Evolutionary conservation across 2,888 invertebrate species (phyloP).

Genomic region (Archips crataeganus): DNA sequence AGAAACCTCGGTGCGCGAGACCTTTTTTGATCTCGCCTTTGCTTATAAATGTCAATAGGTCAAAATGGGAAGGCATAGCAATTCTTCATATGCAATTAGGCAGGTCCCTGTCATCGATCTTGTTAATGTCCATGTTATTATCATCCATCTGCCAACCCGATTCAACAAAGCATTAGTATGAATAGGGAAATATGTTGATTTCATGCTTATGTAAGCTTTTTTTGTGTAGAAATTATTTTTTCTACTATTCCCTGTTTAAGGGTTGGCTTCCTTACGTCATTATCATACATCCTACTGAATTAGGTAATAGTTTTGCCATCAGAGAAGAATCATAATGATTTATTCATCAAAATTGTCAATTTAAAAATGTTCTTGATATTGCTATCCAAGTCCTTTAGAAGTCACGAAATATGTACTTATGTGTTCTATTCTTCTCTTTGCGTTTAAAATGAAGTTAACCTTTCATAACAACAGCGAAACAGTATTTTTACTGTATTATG

Average conservation of each 20-base stretch:
- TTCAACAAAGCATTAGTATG: conserved; percentile 17
- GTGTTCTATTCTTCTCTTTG: too few relatives aligned
- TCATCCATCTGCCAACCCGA: conserved; percentile 13
- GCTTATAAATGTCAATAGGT: too few relatives aligned
- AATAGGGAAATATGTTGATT: conserved; percentile 29
- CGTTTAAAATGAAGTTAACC: too few relatives aligned
- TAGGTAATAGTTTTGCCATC: background rate
- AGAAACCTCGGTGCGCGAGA: too few relatives aligned
- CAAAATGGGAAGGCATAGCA: background rate
- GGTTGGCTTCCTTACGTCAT: background rate
- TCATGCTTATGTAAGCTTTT: conserved; percentile 1
- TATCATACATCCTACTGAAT: background rate
- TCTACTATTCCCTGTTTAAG: background rate
- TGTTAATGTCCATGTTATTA: conserved; percentile 3
- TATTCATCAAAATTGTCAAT: background rate
- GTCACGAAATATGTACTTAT: too few relatives aligned
- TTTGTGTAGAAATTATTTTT: background rate
- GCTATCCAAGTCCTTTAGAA: too few relatives aligned
- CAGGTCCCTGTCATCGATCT: conserved; percentile 8
- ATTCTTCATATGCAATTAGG: background rate
- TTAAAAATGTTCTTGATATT: too few relatives aligned
- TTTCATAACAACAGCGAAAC: too few relatives aligned
- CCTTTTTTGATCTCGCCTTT: too few relatives aligned
- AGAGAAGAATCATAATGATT: background rate
- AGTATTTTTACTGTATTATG: too few relatives aligned